phyloP scores from a whole-genome alignment of 2,113 vertebrate genomes.

The Ceuthmochares aereus region DNA sequence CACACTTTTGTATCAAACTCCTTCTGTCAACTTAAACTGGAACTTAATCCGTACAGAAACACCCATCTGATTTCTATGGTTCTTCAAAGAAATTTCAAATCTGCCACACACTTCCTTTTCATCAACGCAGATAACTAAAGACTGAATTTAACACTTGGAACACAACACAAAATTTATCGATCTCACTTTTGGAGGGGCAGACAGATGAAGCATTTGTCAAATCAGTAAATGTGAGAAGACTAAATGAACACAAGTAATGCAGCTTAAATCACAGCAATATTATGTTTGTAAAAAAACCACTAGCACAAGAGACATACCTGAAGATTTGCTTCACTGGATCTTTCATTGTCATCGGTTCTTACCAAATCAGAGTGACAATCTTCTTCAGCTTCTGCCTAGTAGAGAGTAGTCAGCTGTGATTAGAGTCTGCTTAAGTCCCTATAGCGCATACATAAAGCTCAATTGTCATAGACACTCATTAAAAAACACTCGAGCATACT shows the following conservation, averaged over 20 bases:
- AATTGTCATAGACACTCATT: neutral
- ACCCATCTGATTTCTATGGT: neutral
- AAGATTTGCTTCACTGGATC: slow-evolving; percentile 86
- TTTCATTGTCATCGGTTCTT: slow-evolving; percentile 84
- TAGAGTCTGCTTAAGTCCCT: neutral
- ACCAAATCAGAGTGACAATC: slow-evolving; percentile 82
- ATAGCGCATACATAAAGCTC: neutral
- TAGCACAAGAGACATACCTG: slow-evolving; percentile 74
- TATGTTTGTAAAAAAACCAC: neutral
- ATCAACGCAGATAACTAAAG: neutral
- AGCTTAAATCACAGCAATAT: neutral
- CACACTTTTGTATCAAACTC: neutral
- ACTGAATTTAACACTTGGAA: neutral
- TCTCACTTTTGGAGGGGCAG: neutral
- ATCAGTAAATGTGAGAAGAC: neutral
- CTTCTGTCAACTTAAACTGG: neutral
- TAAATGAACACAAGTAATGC: neutral
- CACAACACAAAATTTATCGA: neutral
- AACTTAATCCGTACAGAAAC: neutral
- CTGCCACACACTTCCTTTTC: neutral
- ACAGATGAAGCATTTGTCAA: neutral
- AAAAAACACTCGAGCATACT: neutral
- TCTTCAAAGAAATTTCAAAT: slow-evolving; percentile 1
- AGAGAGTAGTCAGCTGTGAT: neutral
- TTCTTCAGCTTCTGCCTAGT: slow-evolving; percentile 91